Conservation (phyloP, 2,797 vertebrate species). For the Sebastes steindachneri region DNA sequence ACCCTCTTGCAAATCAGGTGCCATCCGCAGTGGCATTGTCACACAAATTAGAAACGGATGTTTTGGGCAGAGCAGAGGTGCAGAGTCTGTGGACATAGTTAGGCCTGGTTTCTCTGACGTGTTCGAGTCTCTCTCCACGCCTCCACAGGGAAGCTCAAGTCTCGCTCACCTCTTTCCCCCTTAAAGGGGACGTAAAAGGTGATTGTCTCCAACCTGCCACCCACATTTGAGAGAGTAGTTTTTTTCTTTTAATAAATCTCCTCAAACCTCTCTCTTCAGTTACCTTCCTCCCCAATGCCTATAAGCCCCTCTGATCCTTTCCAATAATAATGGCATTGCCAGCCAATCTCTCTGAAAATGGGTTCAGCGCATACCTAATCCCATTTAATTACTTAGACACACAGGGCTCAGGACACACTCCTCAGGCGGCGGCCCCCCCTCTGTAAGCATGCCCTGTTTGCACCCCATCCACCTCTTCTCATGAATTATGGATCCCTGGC, state of each 20-base stretch:
- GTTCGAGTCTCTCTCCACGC: constrained; percentile 31
- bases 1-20: constrained; percentile 85
- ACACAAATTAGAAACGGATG: constrained; percentile 86
- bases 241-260: constrained; percentile 81
- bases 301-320: constrained; percentile 83
- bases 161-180: constrained; percentile 46
- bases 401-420: constrained; percentile 82
- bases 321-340: constrained; percentile 82
- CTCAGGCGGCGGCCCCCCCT: constrained; percentile 63
- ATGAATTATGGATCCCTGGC: constrained; percentile 84
- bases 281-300: constrained; percentile 83
- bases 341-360: constrained; percentile 84
- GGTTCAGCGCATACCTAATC: constrained; percentile 85
- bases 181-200: constrained; percentile 52
- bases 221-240: constrained; percentile 69
- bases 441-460: constrained; percentile 80
- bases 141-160: constrained; percentile 46
- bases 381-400: constrained; percentile 84
- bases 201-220: constrained; percentile 74
- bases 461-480: constrained; percentile 79
- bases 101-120: constrained; percentile 45
- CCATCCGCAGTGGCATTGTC: constrained; percentile 79
- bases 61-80: constrained; percentile 72
- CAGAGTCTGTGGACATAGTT: constrained; percentile 61
- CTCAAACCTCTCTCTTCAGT: constrained; percentile 82